Evolutionary conservation across 1,140 invertebrate species (phyloP), one percentile per base, ranked within the genome.

Genomic region (Helicorthomorpha holstii): DNA sequence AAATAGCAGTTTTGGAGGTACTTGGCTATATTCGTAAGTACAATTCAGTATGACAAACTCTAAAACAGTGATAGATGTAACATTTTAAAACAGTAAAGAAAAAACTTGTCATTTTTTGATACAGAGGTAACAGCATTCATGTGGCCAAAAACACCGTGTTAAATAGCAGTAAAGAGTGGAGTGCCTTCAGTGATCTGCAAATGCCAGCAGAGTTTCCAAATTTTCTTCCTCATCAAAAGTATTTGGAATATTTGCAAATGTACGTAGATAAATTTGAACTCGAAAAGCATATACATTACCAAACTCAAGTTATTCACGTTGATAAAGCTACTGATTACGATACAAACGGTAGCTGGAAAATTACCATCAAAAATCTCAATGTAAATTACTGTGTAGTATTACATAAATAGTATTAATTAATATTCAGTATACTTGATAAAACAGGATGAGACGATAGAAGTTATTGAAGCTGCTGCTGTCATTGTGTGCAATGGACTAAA

Each of bases 11-110:
- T 60, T 73, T 29, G 74, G 73, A 3, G 73, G 73, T 23, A 59
- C 75, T 2, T 75, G 73, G 73, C 68, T 71, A 41, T 76, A 72
- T 55, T 27, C 57, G 63, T 3, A 50, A 48, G 23, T 14, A 46
- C 19, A 22, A 22, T 22, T 12, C 19, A 46, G 19, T 22, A n/a
- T n/a, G n/a, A n/a, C n/a, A n/a, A n/a, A n/a, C n/a, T n/a, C n/a
- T n/a, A n/a, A n/a, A n/a, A n/a, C n/a, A n/a, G n/a, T n/a, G n/a
- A n/a, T n/a, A n/a, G n/a, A n/a, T n/a, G n/a, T n/a, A n/a, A n/a
- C n/a, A n/a, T n/a, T n/a, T n/a, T n/a, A n/a, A n/a, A n/a, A n/a
- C n/a, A n/a, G n/a, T n/a, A n/a, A n/a, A n/a, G n/a, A n/a, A n/a
- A n/a, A n/a, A n/a, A n/a, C n/a, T n/a, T n/a, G n/a, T n/a, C n/a